Evolutionary conservation across 1,140 invertebrate species (phyloP), one percentile per base, ranked within the genome.

Genomic region (Lordiphosa stackelbergi): DNA sequence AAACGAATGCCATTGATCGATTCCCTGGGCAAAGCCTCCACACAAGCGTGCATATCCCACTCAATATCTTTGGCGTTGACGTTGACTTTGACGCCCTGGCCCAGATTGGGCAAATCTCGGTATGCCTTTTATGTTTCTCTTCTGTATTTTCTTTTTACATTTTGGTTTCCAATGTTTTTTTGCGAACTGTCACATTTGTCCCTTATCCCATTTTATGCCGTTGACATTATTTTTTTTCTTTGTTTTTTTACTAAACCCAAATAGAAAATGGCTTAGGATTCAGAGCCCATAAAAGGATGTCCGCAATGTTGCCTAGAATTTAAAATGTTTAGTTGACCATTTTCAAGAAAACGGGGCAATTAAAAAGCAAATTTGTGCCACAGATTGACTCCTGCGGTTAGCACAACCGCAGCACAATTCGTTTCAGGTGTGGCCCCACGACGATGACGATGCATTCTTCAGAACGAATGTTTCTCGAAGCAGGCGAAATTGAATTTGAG

Each of bases 151-250:
- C 37, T 68, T 60, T 56, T 65, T 66, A 37, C 48, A 56, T 49
- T 42, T 45, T 22, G 62, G 45, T 58, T 54, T 28, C 66, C 19
- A 62, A 69, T 74, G 65, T 71, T 72, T 66, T 81, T 60, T 53
- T 77, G 60, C 57, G 58, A 77, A 81, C 78, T 83, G 77, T 84
- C 73, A 84, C 78, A 81, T 74, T 81, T 81, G 61, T 61, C 72
- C 69, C 58, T 83, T 84, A 73, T 83, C 69, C 24, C 69, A 53
- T 73, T 83, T 83, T 65, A 69, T 69, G 77, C 49, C 73, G 61
- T 71, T 66, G 77, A 83, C 77, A 77, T 84, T 83, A 5, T 24
- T 28, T 28, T 28, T 28, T 0, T 28, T 5, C 7, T n/a, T n/a
- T n/a, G n/a, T 5, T 28, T 28, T 28, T 55, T 52, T 63, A 68